Percentiles rank a stretch among this genome's conserved stretches.
These are phyloP conservation scores for Papilio xuthus DNA, from an alignment of 1,140 invertebrate genomes.

Conservation along the genomic window DNA sequence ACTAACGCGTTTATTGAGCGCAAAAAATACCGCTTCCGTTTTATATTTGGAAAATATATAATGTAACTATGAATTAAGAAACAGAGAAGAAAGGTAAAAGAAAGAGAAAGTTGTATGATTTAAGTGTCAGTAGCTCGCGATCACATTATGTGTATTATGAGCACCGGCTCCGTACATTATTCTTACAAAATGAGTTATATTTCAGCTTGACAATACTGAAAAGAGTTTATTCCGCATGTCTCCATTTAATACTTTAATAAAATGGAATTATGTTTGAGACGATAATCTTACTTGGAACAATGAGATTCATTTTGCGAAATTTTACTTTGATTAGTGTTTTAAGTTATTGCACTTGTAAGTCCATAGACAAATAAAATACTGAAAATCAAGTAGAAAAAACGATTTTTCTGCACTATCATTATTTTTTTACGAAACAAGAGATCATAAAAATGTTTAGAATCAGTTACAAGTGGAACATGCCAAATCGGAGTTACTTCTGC, in stretches of 20 bases:
- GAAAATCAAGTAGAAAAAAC: neutral
- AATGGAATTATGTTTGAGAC: too few relatives aligned
- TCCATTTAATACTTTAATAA: neutral
- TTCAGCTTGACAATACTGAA: constrained; percentile 15
- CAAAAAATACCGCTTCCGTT: too few relatives aligned
- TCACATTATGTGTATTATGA: constrained; percentile 20
- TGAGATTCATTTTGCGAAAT: neutral
- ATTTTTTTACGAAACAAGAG: neutral
- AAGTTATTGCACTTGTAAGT: neutral
- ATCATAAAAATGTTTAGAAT: neutral
- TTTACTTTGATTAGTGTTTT: neutral
- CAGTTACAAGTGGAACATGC: constrained; percentile 13
- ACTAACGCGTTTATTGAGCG: too few relatives aligned
- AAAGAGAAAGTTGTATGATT: constrained; percentile 4
- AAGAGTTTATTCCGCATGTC: neutral
- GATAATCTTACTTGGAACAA: neutral
- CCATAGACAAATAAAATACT: neutral
- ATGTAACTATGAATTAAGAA: neutral
- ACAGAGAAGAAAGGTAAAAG: neutral
- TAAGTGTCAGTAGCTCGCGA: neutral
- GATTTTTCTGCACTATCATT: too few relatives aligned
- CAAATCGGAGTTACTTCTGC: constrained; percentile 33
- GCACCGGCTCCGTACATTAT: neutral
- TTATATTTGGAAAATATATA: neutral
- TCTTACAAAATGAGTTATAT: constrained; percentile 22